phyloP scores from a whole-genome alignment of 2,888 invertebrate species.

The Coelopa pilipes region DNA sequence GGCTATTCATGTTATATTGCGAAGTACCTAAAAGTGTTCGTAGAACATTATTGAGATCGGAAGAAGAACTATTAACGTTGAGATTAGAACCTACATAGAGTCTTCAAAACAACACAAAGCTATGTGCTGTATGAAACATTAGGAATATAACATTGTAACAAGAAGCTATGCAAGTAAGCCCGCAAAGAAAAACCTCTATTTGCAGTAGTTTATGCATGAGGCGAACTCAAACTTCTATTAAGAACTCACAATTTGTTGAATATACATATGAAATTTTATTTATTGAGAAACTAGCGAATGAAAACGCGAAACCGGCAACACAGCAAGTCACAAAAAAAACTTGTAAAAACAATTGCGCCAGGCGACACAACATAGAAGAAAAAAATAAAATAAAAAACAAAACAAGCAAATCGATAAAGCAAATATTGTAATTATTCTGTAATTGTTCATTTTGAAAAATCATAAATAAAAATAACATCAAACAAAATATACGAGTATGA shows the following conservation, averaged over 20 bases:
- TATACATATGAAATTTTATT: constrained; percentile 21
- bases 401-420: constrained; percentile 3
- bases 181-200: too few species aligned
- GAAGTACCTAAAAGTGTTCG: constrained; percentile 24
- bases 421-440: constrained; percentile 14
- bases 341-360: constrained; percentile 13
- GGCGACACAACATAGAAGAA: neutral
- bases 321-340: neutral
- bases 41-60: constrained; percentile 1
- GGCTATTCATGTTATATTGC: constrained; percentile 2
- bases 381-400: neutral
- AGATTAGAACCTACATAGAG: too few species aligned
- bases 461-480: constrained; percentile 25
- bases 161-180: too few species aligned
- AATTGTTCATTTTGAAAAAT: constrained; percentile 32
- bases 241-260: too few species aligned
- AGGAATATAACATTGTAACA: too few species aligned
- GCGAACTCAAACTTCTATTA: too few species aligned
- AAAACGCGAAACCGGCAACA: neutral
- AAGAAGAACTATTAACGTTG: too few species aligned
- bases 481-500: constrained; percentile 5
- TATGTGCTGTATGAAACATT: too few species aligned
- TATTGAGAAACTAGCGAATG: neutral
- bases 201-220: too few species aligned
- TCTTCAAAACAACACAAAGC: too few species aligned